phyloP scores from a whole-genome alignment of 53 echinoderm and acorn worm genomes.

The Zoroaster sp. region DNA sequence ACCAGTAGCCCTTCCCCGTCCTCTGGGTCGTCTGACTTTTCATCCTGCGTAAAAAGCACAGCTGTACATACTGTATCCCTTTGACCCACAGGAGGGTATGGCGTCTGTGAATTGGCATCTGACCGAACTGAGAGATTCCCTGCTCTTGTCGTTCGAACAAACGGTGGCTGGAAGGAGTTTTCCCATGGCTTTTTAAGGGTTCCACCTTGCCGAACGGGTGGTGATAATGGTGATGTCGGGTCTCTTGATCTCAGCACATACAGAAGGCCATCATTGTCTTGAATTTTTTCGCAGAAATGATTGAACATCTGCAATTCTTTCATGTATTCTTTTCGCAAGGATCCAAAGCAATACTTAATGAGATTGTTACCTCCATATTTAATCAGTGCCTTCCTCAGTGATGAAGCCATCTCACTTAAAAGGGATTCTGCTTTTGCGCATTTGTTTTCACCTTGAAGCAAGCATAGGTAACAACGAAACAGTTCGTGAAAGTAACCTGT shows the following conservation, averaged over 20 bases:
- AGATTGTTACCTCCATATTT: conserved; percentile 6
- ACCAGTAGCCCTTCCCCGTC: not conserved
- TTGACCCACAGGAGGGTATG: not conserved
- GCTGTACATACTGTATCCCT: not conserved
- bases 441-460: not conserved
- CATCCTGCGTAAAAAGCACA: not conserved
- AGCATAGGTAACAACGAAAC: not conserved
- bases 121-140: not conserved
- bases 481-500: conserved; percentile 28
- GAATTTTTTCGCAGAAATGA: not conserved
- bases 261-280: not conserved
- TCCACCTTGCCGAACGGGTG: not conserved
- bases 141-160: not conserved
- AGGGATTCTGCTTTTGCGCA: not conserved
- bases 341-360: not conserved
- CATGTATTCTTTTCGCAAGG: not conserved
- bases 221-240: not conserved
- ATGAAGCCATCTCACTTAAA: not conserved
- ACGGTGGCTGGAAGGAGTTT: not conserved
- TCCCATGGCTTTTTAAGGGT: not conserved
- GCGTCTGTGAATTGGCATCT: not conserved
- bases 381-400: conserved; percentile 1
- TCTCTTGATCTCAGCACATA: not conserved
- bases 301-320: not conserved
- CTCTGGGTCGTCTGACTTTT: not conserved